These are phyloP conservation scores for Elegia similella DNA, from an alignment of 2,888 invertebrate species.

Conservation along the genomic window DNA sequence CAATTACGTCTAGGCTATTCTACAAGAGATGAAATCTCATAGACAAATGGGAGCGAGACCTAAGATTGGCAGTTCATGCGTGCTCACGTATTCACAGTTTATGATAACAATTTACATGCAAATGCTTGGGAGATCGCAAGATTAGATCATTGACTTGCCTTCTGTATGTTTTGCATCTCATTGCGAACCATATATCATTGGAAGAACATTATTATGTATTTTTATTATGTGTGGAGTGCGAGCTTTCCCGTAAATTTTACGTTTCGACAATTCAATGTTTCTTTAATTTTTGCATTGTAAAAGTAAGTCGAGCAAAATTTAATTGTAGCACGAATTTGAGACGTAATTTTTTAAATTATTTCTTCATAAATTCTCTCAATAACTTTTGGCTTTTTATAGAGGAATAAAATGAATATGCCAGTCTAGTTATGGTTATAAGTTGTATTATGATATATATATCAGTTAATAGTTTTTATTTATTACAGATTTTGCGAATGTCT, in stretches of 20 bases:
- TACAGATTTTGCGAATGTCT: no score
- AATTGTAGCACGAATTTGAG: background rate
- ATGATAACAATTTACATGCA: constrained; percentile 65
- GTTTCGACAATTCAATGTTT: background rate
- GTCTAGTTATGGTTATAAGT: no score
- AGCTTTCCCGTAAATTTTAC: background rate
- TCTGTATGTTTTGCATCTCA: constrained; percentile 7
- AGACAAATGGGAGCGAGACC: constrained; percentile 40
- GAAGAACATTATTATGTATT: constrained; percentile 1
- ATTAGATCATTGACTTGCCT: constrained; percentile 20
- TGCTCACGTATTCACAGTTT: constrained; percentile 53
- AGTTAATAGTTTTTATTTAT: no score
- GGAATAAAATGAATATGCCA: no score
- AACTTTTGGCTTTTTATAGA: no score
- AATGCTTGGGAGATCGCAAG: constrained; percentile 49
- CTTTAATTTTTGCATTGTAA: background rate
- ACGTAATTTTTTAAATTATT: background rate
- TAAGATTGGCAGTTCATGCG: constrained; percentile 54
- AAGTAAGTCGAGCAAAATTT: background rate
- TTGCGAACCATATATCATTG: constrained; percentile 1
- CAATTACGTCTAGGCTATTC: no score
- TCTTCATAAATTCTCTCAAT: no score
- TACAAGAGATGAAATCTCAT: background rate
- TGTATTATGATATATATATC: no score
- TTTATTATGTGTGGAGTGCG: background rate